Evolutionary conservation across 92 coral and sea anemone genomes (phyloP).

Genomic region (Zoanthus sociatus): DNA sequence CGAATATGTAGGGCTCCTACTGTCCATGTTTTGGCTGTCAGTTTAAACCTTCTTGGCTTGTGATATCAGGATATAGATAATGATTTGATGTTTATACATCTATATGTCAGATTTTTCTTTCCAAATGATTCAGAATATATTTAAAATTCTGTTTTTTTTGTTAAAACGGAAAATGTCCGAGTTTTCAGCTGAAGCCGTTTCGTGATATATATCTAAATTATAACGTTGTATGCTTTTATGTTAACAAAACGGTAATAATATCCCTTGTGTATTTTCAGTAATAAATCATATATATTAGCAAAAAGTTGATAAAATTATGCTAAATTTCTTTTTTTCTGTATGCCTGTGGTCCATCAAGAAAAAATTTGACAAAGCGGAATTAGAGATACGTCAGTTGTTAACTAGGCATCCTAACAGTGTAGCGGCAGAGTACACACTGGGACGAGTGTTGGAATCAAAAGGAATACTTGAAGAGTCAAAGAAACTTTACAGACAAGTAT

Average conservation of each 20-base stretch:
- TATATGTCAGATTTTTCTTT: no score
- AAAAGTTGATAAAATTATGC: not conserved
- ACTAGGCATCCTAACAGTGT: conserved; percentile 53
- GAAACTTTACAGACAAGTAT: conserved; percentile 51
- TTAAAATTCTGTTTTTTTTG: no score
- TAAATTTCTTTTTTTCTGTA: not conserved
- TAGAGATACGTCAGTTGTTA: conserved; percentile 60
- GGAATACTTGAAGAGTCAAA: conserved; percentile 36
- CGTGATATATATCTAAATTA: not conserved
- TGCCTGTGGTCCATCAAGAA: conserved; percentile 45
- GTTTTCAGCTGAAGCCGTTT: no score
- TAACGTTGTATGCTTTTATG: not conserved
- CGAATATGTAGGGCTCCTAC: no score
- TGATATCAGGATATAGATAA: no score
- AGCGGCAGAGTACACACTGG: conserved; percentile 71
- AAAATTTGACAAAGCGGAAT: conserved; percentile 66
- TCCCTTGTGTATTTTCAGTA: not conserved
- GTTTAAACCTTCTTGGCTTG: no score
- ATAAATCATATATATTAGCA: not conserved
- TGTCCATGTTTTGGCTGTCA: no score
- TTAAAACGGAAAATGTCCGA: no score
- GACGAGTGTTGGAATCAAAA: conserved; percentile 49
- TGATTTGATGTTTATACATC: no score
- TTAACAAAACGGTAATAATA: not conserved
- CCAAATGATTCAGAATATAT: no score